Conservation (phyloP, 2,888 invertebrate genomes). For the Tupiocoris notatus region DNA sequence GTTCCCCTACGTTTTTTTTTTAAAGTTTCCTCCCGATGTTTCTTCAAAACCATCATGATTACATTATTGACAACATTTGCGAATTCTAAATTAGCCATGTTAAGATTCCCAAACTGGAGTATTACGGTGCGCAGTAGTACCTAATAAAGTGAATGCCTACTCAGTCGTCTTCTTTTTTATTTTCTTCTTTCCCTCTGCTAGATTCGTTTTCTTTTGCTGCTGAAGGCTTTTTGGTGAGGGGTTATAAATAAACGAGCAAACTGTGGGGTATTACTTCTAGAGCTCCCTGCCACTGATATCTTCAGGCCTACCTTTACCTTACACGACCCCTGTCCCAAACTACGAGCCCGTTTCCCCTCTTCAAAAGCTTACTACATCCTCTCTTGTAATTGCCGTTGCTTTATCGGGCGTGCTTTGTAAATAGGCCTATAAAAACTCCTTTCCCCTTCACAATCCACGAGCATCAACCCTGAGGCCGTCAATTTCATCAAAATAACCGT, state of each 20-base stretch:
- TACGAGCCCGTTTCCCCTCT: not conserved
- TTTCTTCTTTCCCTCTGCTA: constrained; percentile 4
- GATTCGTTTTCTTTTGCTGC: not conserved
- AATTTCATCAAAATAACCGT: constrained; percentile 12
- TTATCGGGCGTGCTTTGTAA: constrained; percentile 33
- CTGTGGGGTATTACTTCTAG: not conserved
- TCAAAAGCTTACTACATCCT: not conserved
- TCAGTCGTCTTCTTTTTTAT: constrained; percentile 16
- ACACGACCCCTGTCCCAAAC: not conserved
- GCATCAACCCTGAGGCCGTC: not conserved
- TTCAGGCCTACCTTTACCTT: constrained; percentile 23
- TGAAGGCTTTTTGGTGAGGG: not conserved
- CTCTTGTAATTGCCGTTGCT: constrained; percentile 30
- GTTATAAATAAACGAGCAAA: constrained; percentile 22
- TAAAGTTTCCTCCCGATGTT: too few relatives aligned
- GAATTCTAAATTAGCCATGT: too few relatives aligned
- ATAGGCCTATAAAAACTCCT: constrained; percentile 24
- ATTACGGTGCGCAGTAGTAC: constrained; percentile 9
- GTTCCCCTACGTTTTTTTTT: too few relatives aligned
- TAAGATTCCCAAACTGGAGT: not conserved
- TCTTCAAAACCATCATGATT: too few relatives aligned
- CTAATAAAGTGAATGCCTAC: constrained; percentile 24
- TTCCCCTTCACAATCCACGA: not conserved
- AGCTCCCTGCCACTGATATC: constrained; percentile 8
- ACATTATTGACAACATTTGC: too few relatives aligned